Conservation (phyloP, 2,888 invertebrate genomes). For the Didymodactylos carnosus region DNA sequence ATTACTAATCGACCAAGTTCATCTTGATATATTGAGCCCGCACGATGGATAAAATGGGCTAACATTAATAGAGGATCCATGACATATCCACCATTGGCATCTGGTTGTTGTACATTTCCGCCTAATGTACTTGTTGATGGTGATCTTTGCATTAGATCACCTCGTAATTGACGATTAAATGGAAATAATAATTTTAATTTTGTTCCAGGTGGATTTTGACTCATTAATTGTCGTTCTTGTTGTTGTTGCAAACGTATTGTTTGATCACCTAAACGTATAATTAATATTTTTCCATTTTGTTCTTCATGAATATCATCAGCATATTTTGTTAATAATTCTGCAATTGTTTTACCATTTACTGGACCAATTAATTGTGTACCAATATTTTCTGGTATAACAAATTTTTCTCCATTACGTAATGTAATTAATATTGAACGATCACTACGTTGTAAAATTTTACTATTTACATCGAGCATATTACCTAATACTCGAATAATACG, state of each 20-base stretch:
- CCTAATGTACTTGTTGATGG: not conserved
- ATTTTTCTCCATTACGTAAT: constrained; percentile 75
- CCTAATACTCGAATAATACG: not conserved
- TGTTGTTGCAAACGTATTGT: not conserved
- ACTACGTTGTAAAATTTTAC: not conserved
- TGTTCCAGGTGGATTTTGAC: too few species aligned
- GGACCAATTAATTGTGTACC: not conserved
- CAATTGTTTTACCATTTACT: not conserved
- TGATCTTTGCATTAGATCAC: not conserved
- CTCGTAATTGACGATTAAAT: not conserved
- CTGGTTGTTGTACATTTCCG: not conserved
- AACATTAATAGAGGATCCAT: not conserved
- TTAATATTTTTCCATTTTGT: not conserved
- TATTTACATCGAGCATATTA: not conserved
- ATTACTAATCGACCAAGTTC: not conserved
- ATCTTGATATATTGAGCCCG: not conserved
- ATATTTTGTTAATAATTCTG: not conserved
- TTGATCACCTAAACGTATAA: not conserved
- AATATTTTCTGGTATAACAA: constrained; percentile 83
- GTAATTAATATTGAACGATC: not conserved
- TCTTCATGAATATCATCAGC: not conserved
- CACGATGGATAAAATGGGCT: not conserved
- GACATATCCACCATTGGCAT: not conserved
- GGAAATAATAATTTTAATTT: not conserved
- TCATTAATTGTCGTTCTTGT: not conserved